Base-by-base conservation (phyloP, 2,113 vertebrate species). In the Puffinus mauretanicus region DNA sequence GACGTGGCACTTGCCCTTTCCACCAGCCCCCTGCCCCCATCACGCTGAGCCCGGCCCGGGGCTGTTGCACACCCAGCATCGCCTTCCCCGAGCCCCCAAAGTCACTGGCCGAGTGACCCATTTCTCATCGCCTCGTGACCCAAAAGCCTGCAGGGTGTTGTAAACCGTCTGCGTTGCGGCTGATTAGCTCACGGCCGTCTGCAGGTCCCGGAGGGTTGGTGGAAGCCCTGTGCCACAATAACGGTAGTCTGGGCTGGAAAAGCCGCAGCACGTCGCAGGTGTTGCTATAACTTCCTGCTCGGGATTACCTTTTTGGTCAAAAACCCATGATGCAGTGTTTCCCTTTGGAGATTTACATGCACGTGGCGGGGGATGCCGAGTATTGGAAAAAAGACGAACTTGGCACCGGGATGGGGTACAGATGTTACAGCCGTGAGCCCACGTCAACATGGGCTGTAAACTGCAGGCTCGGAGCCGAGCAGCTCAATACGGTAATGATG, bases 401-500 rank as follows among this genome's bases (percentile, higher is more conserved):
- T 89, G 95, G 90, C 95, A 67, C 9, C 0, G 11, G 78, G 76
- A 30, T 66, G 91, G 84, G 93, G 46, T 86, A 27, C 95, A 97
- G 96, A 94, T 96, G 94, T 96, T 94, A 16, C 76, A 90, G 67
- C 72, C 15, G 2, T 4, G 66, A 55, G 64, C 61, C 52, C 9
- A 40, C 7, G 4, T 57, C 84, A 81, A 25, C 32, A 6, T 1
- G 4, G 61, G 62, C 64, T 93, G 52, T n/a, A 49, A 58, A 44
- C 22, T 18, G 54, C 30, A 25, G 51, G 58, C 49, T 27, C 2
- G 1, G 69, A 38, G 71, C 55, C 0, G 2, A 36, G 61, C 76
- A 13, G 52, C 58, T n/a, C 32, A 11, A 18, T 13, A 0, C 0
- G 0, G n/a, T 13, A 65, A 25, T 1, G 2, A 4, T 1, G 66